phyloP scores from a whole-genome alignment of 2,797 vertebrate species.

The Toxotes lorentzi region DNA sequence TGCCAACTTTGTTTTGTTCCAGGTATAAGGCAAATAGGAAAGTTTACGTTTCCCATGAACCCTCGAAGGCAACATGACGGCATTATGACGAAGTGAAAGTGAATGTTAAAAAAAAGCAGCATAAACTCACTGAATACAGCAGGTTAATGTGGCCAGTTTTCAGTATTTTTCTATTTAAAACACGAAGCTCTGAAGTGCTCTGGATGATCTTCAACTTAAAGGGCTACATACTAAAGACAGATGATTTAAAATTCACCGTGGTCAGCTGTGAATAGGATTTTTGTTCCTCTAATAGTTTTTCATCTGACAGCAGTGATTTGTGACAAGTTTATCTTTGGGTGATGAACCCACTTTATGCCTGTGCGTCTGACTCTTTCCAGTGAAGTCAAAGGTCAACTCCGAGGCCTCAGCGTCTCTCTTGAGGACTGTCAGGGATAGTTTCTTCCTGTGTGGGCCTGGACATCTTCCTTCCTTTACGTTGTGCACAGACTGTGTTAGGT shows the following conservation, averaged over 20 bases:
- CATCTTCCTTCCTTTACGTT: background rate
- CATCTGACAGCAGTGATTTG: background rate
- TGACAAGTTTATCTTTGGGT: background rate
- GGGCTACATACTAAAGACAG: no score
- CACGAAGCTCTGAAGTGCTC: no score
- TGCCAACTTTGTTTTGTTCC: background rate
- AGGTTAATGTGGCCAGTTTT: no score
- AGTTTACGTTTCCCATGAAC: background rate
- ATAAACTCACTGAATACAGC: no score
- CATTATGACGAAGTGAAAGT: background rate
- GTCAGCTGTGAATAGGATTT: no score
- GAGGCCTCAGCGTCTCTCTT: background rate
- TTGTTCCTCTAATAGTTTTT: background rate
- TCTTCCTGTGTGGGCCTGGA: background rate
- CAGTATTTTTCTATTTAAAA: no score
- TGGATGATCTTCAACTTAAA: no score
- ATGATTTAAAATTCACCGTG: no score
- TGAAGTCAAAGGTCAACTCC: constrained; percentile 38
- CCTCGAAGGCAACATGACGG: constrained; percentile 15
- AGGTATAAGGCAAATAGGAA: no score
- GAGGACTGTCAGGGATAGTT: background rate
- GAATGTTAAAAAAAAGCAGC: background rate
- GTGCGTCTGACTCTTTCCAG: background rate
- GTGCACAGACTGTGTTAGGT: background rate
- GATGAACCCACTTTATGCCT: background rate